phyloP scores from a whole-genome alignment of 2,797 vertebrate species.

The Eospalax fontanierii region DNA sequence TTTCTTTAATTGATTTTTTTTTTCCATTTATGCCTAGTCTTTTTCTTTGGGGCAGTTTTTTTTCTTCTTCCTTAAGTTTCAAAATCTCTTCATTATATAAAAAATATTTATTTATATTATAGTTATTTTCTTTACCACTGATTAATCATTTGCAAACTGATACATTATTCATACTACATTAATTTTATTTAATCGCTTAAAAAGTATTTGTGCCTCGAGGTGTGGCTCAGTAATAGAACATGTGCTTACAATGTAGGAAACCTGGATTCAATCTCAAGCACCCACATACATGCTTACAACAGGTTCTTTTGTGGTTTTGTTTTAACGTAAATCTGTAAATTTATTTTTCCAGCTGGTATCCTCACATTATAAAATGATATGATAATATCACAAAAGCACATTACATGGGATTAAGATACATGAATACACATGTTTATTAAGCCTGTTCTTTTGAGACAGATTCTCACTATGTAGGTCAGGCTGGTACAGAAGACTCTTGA shows the following conservation, averaged over 20 bases:
- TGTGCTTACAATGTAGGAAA: neutral
- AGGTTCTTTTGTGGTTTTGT: neutral
- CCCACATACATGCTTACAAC: neutral
- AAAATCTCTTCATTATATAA: constrained; percentile 7
- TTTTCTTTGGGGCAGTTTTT: neutral
- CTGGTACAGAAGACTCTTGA: neutral
- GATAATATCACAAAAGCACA: no score
- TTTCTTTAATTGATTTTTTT: constrained; percentile 51
- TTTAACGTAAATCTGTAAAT: neutral
- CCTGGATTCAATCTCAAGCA: neutral
- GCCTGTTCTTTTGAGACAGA: neutral
- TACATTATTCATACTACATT: neutral
- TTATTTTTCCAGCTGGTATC: neutral
- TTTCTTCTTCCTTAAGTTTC: constrained; percentile 15
- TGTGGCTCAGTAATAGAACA: neutral
- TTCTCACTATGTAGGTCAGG: neutral
- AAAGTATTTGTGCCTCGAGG: neutral
- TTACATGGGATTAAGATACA: no score
- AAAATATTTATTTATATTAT: neutral
- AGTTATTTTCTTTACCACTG: constrained; percentile 20
- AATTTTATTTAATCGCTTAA: neutral
- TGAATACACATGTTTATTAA: no score
- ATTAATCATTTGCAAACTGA: neutral
- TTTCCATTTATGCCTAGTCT: neutral
- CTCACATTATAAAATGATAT: neutral